A percentile compares a stretch with the other conserved stretches of the same genome.
phyloP scores from a whole-genome alignment of 2,888 invertebrate species.

The Scaptomyza flava region DNA sequence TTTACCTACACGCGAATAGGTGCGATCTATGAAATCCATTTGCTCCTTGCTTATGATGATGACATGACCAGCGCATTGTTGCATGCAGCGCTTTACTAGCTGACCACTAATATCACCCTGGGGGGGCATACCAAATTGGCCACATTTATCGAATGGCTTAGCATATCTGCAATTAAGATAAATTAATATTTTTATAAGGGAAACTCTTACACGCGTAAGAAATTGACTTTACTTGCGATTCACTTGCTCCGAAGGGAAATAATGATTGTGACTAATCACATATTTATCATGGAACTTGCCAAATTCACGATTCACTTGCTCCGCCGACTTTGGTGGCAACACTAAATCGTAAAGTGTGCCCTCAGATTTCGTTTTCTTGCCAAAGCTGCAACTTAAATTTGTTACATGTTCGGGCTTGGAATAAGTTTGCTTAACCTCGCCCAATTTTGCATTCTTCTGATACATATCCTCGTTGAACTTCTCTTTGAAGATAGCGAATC shows the following conservation, averaged over 20 bases:
- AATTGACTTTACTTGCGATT: conserved; percentile 63
- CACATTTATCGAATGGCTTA: conserved; percentile 50
- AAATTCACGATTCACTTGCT: conserved; percentile 71
- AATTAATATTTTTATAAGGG: not conserved
- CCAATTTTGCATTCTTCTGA: conserved; percentile 71
- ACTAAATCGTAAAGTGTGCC: conserved; percentile 46
- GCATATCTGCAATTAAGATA: conserved; percentile 61
- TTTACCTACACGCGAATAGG: conserved; percentile 60
- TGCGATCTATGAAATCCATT: conserved; percentile 68
- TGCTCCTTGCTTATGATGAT: conserved; percentile 73
- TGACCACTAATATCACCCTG: conserved; percentile 62
- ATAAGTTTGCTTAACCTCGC: conserved; percentile 53
- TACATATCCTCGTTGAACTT: conserved; percentile 80
- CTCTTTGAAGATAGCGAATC: conserved; percentile 78
- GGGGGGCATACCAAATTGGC: conserved; percentile 54
- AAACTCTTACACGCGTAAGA: not conserved
- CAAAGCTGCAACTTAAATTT: conserved; percentile 75
- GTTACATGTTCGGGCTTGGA: conserved; percentile 75
- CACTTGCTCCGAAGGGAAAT: conserved; percentile 77
- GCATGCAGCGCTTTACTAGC: conserved; percentile 63
- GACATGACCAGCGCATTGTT: conserved; percentile 57
- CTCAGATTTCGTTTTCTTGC: conserved; percentile 28
- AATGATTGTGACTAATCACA: conserved; percentile 78
- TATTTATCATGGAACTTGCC: conserved; percentile 75
- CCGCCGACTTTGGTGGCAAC: conserved; percentile 65